Evolutionary conservation across 2,113 vertebrate species (phyloP).

Genomic region (Numenius arquata): DNA sequence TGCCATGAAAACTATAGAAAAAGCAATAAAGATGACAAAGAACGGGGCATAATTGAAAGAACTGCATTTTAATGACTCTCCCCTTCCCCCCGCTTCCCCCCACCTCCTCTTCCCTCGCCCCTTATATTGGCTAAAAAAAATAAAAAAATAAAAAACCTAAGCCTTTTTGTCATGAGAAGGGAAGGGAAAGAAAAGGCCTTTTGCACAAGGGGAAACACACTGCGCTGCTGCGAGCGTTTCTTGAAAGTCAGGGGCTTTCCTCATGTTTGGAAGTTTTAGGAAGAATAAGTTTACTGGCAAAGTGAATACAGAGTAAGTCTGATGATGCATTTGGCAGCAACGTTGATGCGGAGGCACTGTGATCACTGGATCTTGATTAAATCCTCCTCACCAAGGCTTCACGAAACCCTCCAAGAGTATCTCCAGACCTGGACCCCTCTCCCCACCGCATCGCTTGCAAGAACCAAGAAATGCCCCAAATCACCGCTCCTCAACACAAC

Average conservation of each 20-base stretch:
- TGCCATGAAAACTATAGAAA: conserved; percentile 69
- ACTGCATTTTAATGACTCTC: conserved; percentile 72
- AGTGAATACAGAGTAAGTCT: background rate
- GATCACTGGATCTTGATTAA: conserved; percentile 20
- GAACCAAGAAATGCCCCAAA: background rate
- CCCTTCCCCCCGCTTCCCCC: background rate
- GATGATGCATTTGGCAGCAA: background rate
- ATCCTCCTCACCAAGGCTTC: background rate
- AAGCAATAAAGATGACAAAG: conserved; percentile 78
- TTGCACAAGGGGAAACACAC: background rate
- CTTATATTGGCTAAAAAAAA: background rate
- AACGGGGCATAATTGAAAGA: conserved; percentile 55
- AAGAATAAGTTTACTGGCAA: background rate
- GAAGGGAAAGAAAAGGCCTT: background rate
- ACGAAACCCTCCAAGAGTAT: background rate
- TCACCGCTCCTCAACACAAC: background rate
- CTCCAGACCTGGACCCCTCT: background rate
- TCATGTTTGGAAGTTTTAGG: background rate
- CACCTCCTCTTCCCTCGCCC: background rate
- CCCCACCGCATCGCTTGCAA: background rate
- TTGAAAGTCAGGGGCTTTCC: background rate
- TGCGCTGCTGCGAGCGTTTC: background rate
- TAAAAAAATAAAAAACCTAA: background rate
- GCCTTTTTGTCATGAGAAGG: conserved; percentile 26
- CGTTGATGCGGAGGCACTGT: background rate